Base-by-base conservation (phyloP, 2,113 vertebrate species). In the Phocoena phocoena region DNA sequence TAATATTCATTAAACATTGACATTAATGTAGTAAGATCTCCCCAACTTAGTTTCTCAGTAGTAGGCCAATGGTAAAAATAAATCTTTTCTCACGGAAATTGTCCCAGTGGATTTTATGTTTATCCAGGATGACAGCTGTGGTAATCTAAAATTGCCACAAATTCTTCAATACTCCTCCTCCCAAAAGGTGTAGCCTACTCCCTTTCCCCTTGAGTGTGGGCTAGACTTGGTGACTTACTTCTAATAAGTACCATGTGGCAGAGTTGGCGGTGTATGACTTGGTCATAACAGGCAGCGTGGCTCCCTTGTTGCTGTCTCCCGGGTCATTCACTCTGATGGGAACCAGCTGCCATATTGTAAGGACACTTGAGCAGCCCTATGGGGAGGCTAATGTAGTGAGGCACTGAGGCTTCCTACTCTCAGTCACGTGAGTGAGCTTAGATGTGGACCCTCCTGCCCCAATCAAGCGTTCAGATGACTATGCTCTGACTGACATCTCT, bases 1-100 rank as follows among this genome's bases (percentile, higher is more conserved):
- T 47, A 77, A 70, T 82, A 92, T 60, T 95, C 25, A 58, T 83
- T 93, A 88, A 88, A 85, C 15, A 62, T 13, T 83, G 11, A 65
- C 33, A 85, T 88, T 88, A 74, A 70, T 62, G 28, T 92, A 53
- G 65, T 76, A 93, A 96, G 65, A 65, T 68, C 26, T 90, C 94
- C 7, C 15, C 47, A 65, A 53, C 13, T 68, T 82, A 77, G 8
- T 76, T 62, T 88, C 36, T 6, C 8, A 77, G 28, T 21, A 76
- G 71, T n/a, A 92, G n/a, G 36, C 6, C 55, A 92, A 44, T 0
- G 20, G 47, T 73, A 83, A 83, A 93, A 85, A 90, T 23, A 82
- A 70, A 73, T 60, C n/a, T 81, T 92, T 92, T 79, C 65, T 92
- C 28, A 88, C 6, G 82, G 36, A 87, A 73, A 79, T 8, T 73